These are phyloP conservation scores for Leucopsar rothschildi DNA, from an alignment of 2,113 vertebrate species.

Conservation along the genomic window DNA sequence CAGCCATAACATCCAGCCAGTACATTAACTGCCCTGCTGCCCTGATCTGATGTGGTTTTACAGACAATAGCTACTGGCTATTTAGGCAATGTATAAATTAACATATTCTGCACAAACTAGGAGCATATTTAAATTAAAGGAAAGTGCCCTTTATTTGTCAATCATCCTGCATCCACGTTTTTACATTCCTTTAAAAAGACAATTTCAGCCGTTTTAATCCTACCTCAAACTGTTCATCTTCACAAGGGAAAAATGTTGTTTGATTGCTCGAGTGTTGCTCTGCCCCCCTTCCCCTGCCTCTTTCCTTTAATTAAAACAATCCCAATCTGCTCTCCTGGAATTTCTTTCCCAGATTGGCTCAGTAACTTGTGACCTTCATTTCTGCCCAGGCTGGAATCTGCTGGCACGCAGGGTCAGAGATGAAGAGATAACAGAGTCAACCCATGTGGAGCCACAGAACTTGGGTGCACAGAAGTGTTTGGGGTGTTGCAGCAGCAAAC, in stretches of 20 bases:
- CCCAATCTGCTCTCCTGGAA: constrained; percentile 38
- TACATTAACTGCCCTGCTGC: constrained; percentile 73
- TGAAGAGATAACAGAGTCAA: constrained; percentile 18
- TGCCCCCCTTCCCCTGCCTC: constrained; percentile 65
- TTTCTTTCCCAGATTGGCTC: constrained; percentile 31
- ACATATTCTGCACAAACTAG: constrained; percentile 58
- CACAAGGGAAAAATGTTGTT: neutral
- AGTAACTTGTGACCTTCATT: constrained; percentile 45
- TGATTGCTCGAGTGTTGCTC: neutral
- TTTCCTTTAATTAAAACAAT: constrained; percentile 70
- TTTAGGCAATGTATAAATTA: constrained; percentile 71
- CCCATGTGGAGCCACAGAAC: neutral
- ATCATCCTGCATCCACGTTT: neutral
- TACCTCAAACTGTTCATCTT: neutral
- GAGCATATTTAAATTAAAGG: constrained; percentile 62
- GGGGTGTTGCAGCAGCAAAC: neutral
- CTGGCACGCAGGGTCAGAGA: constrained; percentile 39
- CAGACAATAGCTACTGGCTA: constrained; percentile 70
- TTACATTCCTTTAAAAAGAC: constrained; percentile 9
- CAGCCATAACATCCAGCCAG: constrained; percentile 69
- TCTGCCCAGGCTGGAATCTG: neutral
- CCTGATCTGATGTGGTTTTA: constrained; percentile 70
- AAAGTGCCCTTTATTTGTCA: constrained; percentile 59
- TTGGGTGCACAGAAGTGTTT: neutral
- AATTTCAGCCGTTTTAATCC: neutral